phyloP scores from a whole-genome alignment of 2,888 invertebrate species.

The Notodonta dromedarius region DNA sequence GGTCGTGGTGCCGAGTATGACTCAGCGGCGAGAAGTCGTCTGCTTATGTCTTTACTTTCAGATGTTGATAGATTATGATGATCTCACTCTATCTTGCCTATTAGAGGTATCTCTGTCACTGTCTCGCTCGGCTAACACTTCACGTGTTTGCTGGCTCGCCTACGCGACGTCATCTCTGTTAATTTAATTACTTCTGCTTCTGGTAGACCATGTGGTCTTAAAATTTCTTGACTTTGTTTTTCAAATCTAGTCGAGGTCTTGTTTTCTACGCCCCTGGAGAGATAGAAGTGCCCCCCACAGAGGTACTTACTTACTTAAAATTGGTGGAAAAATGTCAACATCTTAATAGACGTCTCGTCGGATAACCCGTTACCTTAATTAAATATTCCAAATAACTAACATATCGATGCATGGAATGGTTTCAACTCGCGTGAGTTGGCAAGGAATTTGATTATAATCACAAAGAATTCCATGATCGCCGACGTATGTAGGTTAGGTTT shows the following conservation, averaged over 20 bases:
- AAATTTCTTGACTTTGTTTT: slow-evolving; percentile 33
- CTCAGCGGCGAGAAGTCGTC: slow-evolving; percentile 67
- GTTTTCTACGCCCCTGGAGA: neutral
- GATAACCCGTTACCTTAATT: slow-evolving; percentile 30
- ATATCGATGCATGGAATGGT: slow-evolving; percentile 20
- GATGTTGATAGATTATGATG: slow-evolving; percentile 57
- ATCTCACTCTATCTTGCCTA: slow-evolving; percentile 61
- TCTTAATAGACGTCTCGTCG: slow-evolving; percentile 20
- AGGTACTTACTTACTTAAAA: slow-evolving; percentile 15
- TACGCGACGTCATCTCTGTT: slow-evolving; percentile 70
- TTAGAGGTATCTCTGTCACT: slow-evolving; percentile 56
- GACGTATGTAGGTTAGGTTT: slow-evolving; percentile 38
- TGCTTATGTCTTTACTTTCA: slow-evolving; percentile 53
- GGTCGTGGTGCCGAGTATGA: slow-evolving; percentile 52
- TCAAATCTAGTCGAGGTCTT: neutral
- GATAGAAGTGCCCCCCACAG: slow-evolving; percentile 27
- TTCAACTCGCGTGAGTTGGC: slow-evolving; percentile 20
- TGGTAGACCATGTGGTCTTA: slow-evolving; percentile 43
- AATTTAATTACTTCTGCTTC: slow-evolving; percentile 68
- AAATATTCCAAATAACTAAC: slow-evolving; percentile 26
- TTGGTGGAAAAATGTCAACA: slow-evolving; percentile 16
- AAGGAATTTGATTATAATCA: slow-evolving; percentile 22
- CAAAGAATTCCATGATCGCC: slow-evolving; percentile 34
- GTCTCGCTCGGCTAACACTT: slow-evolving; percentile 54
- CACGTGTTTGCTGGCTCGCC: slow-evolving; percentile 57